Evolutionary conservation across 2,797 vertebrate species (phyloP), one percentile per base, ranked within the genome.

Genomic region (Limnodromus scolopaceus): DNA sequence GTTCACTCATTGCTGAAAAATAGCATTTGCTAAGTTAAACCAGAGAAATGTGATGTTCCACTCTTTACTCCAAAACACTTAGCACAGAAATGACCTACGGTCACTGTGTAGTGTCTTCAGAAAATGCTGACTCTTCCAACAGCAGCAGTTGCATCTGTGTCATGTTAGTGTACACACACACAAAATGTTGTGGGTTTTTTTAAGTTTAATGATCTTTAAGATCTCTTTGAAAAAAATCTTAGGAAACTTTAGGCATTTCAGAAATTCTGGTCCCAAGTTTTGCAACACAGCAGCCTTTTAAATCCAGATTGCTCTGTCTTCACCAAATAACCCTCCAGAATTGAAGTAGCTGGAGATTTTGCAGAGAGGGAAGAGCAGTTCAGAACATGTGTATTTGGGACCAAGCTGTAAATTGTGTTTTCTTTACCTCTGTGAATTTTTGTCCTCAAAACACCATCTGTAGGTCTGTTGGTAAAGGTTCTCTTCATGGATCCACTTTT

Each of bases 101-200:
- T 87, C 75, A 28, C 65, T 89, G 36, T 30, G 34, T 17, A 93
- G 77, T 60, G 78, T 84, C 85, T 81, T 81, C 46, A 63, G 83
- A 79, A 93, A 89, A 82, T 14, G 32, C 77, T 74, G 74, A 77
- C 36, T 92, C 91, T 87, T 94, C 85, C 87, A 91, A 53, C 60
- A 72, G 23, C 75, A 94, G 64, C 48, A 81, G 9, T 72, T 91
- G 55, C 75, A 86, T 94, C 89, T 95, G 87, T 91, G 60, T 89
- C 92, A 84, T 46, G 84, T 95, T 92, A 93, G 55, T 28, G 48
- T 61, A 36, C 36, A 61, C 39, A 70, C 61, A 85, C 54, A 95
- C 32, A 86, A 43, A 81, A 84, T 49, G 36, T 38, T 91, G 70
- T 72, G 84, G 80, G 13, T 10, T 58, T 69, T 69, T 94, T 92